Evolutionary conservation across 2,888 invertebrate genomes (phyloP).

Genomic region (Scaptomyza cyrtandrae): DNA sequence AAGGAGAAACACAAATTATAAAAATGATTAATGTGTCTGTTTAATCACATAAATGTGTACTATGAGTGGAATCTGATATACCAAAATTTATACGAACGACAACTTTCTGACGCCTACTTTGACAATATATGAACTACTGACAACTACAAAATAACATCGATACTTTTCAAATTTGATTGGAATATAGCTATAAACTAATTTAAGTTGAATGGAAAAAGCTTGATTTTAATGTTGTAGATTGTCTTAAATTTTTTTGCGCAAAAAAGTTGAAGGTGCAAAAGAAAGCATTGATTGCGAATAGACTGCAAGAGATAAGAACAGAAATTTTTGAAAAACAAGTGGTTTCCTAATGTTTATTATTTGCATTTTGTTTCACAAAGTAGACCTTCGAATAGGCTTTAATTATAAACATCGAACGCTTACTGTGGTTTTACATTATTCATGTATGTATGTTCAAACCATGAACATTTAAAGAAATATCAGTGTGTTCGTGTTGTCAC

Average conservation of each 20-base stretch:
- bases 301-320: neutral
- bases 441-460: neutral
- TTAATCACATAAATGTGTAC: slow-evolving; percentile 54
- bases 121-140: neutral
- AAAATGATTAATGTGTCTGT: slow-evolving; percentile 52
- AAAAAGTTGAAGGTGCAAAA: no score
- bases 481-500: neutral
- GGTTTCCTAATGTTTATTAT: no score
- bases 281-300: neutral
- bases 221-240: neutral
- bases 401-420: neutral
- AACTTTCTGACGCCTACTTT: slow-evolving; percentile 26
- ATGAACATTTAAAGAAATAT: neutral
- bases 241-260: neutral
- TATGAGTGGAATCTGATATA: slow-evolving; percentile 32
- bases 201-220: neutral
- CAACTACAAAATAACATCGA: neutral
- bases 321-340: neutral
- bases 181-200: neutral
- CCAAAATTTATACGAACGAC: slow-evolving; percentile 16
- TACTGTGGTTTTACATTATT: neutral
- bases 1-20: slow-evolving; percentile 57
- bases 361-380: no score
- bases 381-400: neutral
- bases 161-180: neutral